Conservation (phyloP, 2,113 vertebrate genomes). For the Nothoprocta perdicaria region DNA sequence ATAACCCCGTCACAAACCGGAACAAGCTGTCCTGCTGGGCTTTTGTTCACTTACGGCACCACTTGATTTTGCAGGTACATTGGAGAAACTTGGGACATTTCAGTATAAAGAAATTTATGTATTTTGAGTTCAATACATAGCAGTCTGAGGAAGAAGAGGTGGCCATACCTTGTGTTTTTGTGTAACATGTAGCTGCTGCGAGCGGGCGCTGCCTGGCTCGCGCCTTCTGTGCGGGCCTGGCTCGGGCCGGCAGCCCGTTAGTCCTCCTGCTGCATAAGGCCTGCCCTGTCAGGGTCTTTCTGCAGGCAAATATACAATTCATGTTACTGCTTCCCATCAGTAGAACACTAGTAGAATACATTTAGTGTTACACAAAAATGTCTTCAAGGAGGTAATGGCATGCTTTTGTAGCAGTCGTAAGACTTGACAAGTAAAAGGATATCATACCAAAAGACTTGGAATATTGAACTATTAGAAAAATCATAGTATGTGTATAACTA, state of each 20-base stretch:
- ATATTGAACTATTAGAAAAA: background rate
- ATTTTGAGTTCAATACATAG: background rate
- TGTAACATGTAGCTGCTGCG: too few relatives aligned
- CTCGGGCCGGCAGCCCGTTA: background rate
- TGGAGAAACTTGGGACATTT: background rate
- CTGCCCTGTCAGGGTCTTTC: background rate
- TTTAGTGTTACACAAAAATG: background rate
- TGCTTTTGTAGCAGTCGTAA: background rate
- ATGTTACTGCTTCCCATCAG: background rate
- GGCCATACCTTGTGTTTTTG: background rate
- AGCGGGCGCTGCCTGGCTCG: too few relatives aligned
- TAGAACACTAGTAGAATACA: background rate
- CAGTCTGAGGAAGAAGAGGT: background rate
- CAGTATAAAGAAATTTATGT: background rate
- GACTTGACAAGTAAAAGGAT: background rate
- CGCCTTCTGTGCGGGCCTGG: too few relatives aligned
- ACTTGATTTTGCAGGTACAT: background rate
- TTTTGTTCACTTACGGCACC: background rate
- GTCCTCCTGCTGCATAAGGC: background rate
- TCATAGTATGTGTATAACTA: background rate
- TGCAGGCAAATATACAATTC: background rate
- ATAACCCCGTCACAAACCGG: background rate
- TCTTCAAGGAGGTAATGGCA: background rate
- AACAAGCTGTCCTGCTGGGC: background rate
- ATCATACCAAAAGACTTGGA: background rate